A percentile compares a stretch with the other conserved stretches of the same genome.
phyloP scores from a whole-genome alignment of 2,888 invertebrate genomes.

The Papilio demoleus region DNA sequence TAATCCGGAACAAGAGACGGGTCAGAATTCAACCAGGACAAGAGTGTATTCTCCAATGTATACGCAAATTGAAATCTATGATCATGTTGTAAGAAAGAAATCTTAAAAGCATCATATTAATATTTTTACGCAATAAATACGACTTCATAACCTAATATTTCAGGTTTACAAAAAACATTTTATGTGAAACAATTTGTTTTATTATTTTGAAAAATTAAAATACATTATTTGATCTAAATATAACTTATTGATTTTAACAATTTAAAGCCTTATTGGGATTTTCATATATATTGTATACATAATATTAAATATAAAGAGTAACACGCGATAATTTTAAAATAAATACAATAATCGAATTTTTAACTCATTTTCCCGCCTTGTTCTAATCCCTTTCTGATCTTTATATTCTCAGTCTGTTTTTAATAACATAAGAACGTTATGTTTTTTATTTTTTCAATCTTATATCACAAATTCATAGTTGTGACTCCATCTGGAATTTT shows the following conservation, averaged over 20 bases:
- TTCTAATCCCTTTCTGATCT: not conserved
- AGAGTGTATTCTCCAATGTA: slow-evolving; percentile 86
- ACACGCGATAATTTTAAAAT: not conserved
- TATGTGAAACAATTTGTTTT: slow-evolving; percentile 1
- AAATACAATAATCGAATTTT: not conserved
- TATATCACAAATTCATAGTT: no score
- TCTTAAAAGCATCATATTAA: slow-evolving; percentile 52
- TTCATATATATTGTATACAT: not conserved
- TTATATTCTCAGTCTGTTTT: not conserved
- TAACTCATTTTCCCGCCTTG: not conserved
- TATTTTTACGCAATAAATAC: not conserved
- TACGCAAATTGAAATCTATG: slow-evolving; percentile 90
- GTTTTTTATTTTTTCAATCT: no score
- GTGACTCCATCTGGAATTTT: no score
- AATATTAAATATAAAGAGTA: not conserved
- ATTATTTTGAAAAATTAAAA: slow-evolving; percentile 9
- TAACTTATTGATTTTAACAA: slow-evolving; percentile 6
- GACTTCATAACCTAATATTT: not conserved
- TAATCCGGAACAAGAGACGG: slow-evolving; percentile 85
- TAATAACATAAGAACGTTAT: no score
- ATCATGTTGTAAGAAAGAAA: slow-evolving; percentile 88
- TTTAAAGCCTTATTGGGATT: not conserved
- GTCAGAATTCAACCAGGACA: slow-evolving; percentile 86
- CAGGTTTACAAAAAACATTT: not conserved
- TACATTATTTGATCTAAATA: slow-evolving; percentile 1